Percentiles rank a stretch among this genome's conserved stretches.
Evolutionary conservation across 2,888 invertebrate genomes (phyloP).

Genomic region (Ariolimax columbianus): DNA sequence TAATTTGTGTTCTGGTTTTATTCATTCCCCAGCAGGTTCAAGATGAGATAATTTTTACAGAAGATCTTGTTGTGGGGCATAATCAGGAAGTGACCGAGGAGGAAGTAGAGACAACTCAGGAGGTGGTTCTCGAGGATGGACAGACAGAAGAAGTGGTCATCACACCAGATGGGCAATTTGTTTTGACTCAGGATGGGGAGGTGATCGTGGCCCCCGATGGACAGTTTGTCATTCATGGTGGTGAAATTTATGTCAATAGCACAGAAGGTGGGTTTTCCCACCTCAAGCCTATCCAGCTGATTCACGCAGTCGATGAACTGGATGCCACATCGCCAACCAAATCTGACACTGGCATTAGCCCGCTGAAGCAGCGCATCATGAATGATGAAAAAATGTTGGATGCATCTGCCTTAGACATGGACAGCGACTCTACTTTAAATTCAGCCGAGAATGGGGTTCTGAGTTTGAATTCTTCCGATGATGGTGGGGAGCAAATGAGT

Average conservation of each 20-base stretch:
- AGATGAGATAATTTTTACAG: slow-evolving; percentile 47
- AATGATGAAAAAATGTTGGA: slow-evolving; percentile 36
- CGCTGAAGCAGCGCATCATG: slow-evolving; percentile 42
- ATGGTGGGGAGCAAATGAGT: slow-evolving; percentile 12
- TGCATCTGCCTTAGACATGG: slow-evolving; percentile 6
- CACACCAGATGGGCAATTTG: slow-evolving; percentile 40
- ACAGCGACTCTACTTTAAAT: slow-evolving; percentile 27
- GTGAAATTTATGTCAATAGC: slow-evolving; percentile 42
- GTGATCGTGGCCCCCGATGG: slow-evolving; percentile 40
- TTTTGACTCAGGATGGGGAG: slow-evolving; percentile 38
- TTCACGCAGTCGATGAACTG: slow-evolving; percentile 38
- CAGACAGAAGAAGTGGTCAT: slow-evolving; percentile 45
- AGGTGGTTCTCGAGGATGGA: slow-evolving; percentile 43
- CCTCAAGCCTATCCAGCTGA: slow-evolving; percentile 40
- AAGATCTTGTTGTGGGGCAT: slow-evolving; percentile 49
- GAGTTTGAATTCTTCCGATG: slow-evolving; percentile 20
- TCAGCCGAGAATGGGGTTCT: slow-evolving; percentile 32
- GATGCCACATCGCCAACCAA: slow-evolving; percentile 26
- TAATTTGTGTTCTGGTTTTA: background rate
- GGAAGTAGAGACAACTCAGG: slow-evolving; percentile 49
- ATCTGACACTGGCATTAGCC: slow-evolving; percentile 29
- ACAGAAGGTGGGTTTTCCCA: slow-evolving; percentile 39
- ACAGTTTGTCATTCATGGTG: slow-evolving; percentile 46
- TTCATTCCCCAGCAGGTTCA: background rate
- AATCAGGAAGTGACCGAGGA: slow-evolving; percentile 52